A percentile compares a stretch with the other conserved stretches of the same genome.
phyloP scores from a whole-genome alignment of 2,797 vertebrate species.

The Pristis pectinata region DNA sequence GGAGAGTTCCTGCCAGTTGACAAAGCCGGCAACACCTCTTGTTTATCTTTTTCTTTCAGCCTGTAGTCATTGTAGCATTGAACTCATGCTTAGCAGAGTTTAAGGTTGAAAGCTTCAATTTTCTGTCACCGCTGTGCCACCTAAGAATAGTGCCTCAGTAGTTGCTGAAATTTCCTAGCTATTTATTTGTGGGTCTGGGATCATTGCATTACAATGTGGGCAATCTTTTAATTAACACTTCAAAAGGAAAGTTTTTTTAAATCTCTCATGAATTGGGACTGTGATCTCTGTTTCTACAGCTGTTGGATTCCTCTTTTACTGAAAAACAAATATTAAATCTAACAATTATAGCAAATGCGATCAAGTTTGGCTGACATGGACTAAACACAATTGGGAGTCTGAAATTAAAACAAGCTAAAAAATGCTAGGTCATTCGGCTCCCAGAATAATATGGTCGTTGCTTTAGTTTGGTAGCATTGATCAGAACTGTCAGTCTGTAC shows the following conservation, averaged over 20 bases:
- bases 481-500: neutral
- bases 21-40: neutral
- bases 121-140: neutral
- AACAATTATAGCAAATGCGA: neutral
- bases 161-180: neutral
- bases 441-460: neutral
- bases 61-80: neutral
- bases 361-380: neutral
- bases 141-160: neutral
- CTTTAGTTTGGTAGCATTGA: neutral
- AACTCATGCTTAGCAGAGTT: neutral
- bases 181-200: neutral
- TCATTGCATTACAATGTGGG: neutral
- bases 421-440: neutral
- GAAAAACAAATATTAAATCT: neutral
- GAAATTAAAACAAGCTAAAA: neutral
- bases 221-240: neutral
- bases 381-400: neutral
- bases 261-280: neutral
- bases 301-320: neutral
- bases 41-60: constrained; percentile 1
- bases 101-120: neutral
- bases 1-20: neutral
- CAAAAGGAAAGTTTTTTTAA: neutral
- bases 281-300: neutral